Percentiles rank a stretch among this genome's conserved stretches.
Evolutionary conservation across 64 coral and sea anemone species (phyloP).

Genomic region (Porites lutea): DNA sequence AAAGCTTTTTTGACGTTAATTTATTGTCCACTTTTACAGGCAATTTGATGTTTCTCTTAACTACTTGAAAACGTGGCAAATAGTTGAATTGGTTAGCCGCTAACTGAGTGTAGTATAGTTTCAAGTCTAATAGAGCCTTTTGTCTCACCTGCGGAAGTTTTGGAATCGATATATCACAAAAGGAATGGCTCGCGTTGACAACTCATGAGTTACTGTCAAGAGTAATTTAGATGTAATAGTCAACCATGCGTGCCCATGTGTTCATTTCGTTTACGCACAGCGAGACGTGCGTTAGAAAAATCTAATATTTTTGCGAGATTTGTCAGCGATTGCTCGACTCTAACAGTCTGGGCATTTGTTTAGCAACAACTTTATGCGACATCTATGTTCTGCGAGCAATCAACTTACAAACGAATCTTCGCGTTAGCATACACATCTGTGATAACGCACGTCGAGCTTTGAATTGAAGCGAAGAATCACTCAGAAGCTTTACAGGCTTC

Average conservation of each 20-base stretch:
- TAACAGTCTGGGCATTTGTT: not conserved
- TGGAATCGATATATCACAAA: constrained; percentile 26
- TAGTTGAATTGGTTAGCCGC: not conserved
- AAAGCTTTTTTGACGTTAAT: not conserved
- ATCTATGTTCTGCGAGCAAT: not conserved
- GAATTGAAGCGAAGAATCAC: not conserved
- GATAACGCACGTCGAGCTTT: not conserved
- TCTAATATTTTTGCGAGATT: not conserved
- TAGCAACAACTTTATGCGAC: not conserved
- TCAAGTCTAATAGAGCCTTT: not conserved
- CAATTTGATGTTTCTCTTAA: not conserved
- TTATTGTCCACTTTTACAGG: not conserved
- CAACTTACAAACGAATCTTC: not conserved
- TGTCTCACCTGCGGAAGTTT: constrained; percentile 28
- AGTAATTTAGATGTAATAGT: not conserved
- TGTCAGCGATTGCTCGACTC: not conserved
- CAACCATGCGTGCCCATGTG: constrained; percentile 20
- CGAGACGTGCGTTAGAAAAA: not conserved
- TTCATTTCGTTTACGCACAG: not conserved
- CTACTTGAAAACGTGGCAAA: not conserved
- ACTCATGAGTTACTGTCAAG: constrained; percentile 43
- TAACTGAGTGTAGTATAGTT: constrained; percentile 5
- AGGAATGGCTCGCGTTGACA: constrained; percentile 18
- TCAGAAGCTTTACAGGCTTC: not conserved
- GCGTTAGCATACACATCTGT: not conserved